These are phyloP conservation scores for Byasa hedistus DNA, from an alignment of 2,888 invertebrate species.

Conservation along the genomic window DNA sequence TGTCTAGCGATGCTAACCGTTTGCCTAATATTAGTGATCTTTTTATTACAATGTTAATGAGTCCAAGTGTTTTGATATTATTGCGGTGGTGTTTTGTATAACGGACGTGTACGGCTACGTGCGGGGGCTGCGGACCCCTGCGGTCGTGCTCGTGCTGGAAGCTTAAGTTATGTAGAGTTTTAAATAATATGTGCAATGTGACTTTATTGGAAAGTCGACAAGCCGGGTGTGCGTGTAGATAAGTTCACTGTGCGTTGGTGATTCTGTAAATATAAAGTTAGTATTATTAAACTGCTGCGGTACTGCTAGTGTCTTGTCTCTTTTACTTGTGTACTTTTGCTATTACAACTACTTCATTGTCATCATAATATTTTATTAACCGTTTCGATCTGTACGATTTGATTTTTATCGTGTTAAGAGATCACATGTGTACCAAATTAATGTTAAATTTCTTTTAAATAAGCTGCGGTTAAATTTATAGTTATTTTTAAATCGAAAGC, in stretches of 20 bases:
- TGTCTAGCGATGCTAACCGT: slow-evolving; percentile 48
- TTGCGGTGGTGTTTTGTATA: slow-evolving; percentile 31
- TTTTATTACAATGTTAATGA: slow-evolving; percentile 34
- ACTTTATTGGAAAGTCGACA: slow-evolving; percentile 57
- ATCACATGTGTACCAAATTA: too few species aligned
- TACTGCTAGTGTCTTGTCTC: slow-evolving; percentile 45
- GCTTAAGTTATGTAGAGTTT: slow-evolving; percentile 49
- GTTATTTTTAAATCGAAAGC: slow-evolving; percentile 3
- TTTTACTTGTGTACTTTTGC: slow-evolving; percentile 3
- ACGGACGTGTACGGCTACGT: slow-evolving; percentile 5
- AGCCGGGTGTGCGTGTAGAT: slow-evolving; percentile 70
- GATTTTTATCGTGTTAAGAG: too few species aligned
- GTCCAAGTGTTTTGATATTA: slow-evolving; percentile 30
- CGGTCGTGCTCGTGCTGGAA: slow-evolving; percentile 57
- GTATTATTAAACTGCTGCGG: slow-evolving; percentile 3
- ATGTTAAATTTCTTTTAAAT: too few species aligned
- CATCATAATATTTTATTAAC: too few species aligned
- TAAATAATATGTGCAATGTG: slow-evolving; percentile 62
- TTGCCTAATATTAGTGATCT: slow-evolving; percentile 39
- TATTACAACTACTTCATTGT: neutral
- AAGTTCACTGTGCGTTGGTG: slow-evolving; percentile 53
- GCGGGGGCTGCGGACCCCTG: neutral
- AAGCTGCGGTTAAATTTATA: neutral
- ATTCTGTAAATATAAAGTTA: slow-evolving; percentile 58
- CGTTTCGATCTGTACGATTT: too few species aligned